Conservation (phyloP, 2,113 vertebrate genomes). For the Setophaga petechia region DNA sequence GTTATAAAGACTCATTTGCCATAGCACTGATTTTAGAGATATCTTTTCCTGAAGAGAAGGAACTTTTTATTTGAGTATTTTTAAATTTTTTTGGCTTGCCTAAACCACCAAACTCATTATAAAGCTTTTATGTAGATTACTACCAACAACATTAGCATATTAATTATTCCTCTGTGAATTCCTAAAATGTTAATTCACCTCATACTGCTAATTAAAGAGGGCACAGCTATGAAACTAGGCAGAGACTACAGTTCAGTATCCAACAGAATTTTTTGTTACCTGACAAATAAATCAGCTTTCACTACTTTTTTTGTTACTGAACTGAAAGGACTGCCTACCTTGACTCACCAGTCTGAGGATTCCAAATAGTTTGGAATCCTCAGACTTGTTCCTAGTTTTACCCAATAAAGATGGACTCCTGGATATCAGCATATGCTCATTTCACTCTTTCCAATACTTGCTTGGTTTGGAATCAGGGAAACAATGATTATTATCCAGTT, state of each 20-base stretch:
- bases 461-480: background rate
- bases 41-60: background rate
- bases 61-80: background rate
- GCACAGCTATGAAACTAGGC: background rate
- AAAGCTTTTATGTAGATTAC: conserved; percentile 20
- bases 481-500: background rate
- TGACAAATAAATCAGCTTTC: background rate
- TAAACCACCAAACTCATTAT: background rate
- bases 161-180: conserved; percentile 34
- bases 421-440: background rate
- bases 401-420: background rate
- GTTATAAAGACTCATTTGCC: background rate
- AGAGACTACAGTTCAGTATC: background rate
- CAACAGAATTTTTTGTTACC: background rate
- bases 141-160: conserved; percentile 34
- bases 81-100: background rate
- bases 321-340: background rate
- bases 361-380: background rate
- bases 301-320: background rate
- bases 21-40: background rate
- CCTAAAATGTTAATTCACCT: background rate
- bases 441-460: background rate
- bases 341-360: too few species aligned
- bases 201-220: conserved; percentile 3
- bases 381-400: background rate